A percentile compares a stretch with the other conserved stretches of the same genome.
These are phyloP conservation scores for Myotis planiceps DNA, from an alignment of 2,797 vertebrate species.

Conservation along the genomic window DNA sequence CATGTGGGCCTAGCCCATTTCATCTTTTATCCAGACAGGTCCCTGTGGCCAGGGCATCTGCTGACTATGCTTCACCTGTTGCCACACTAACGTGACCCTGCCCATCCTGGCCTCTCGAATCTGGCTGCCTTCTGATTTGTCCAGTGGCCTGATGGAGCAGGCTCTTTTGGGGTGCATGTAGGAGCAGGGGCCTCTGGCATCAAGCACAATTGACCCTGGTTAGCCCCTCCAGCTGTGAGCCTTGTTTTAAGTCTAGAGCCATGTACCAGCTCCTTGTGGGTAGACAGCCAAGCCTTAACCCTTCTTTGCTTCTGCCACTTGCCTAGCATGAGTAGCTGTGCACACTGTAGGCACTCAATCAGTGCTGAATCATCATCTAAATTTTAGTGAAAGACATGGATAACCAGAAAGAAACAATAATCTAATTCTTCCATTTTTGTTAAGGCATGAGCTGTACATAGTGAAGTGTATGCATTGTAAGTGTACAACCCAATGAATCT, in stretches of 20 bases:
- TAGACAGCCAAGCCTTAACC: neutral
- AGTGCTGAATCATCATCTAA: neutral
- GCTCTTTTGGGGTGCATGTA: neutral
- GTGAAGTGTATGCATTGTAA: neutral
- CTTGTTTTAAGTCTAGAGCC: neutral
- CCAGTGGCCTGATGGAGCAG: neutral
- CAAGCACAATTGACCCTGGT: neutral
- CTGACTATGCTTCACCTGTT: neutral
- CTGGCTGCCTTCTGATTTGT: neutral
- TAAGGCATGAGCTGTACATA: neutral
- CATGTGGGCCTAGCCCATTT: neutral
- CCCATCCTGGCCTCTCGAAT: neutral
- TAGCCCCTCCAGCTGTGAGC: neutral
- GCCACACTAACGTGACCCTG: neutral
- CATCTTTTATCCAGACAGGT: neutral
- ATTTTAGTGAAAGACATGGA: neutral
- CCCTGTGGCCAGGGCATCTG: neutral
- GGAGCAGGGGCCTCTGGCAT: neutral
- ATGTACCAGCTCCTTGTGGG: neutral
- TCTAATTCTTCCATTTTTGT: slow-evolving; percentile 8
- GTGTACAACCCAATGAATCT: neutral
- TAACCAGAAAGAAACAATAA: slow-evolving; percentile 1
- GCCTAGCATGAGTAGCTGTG: neutral
- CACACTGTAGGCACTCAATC: neutral
- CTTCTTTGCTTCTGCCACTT: neutral